Conservation (phyloP, 2,113 vertebrate species). For the Alaudala cheleensis region DNA sequence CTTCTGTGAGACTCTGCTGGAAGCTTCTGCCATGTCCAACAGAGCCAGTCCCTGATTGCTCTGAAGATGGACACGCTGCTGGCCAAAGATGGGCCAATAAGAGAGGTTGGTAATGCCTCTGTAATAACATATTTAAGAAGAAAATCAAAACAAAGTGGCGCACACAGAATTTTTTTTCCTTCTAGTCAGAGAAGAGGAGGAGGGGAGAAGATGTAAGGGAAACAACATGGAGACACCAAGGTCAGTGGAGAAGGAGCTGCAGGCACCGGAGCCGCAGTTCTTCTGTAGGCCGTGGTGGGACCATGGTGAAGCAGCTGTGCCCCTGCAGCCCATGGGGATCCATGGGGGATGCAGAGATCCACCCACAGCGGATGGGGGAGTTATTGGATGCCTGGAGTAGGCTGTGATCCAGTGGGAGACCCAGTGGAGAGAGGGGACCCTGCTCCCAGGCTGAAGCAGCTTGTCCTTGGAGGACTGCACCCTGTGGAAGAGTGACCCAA, state of each 20-base stretch:
- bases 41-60: not conserved
- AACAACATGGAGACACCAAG: too few relatives aligned
- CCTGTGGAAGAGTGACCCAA: not conserved
- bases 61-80: not conserved
- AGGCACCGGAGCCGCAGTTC: accelerated
- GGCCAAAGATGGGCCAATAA: not conserved
- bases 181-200: not conserved
- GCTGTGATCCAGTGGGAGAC: not conserved
- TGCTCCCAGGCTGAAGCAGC: not conserved
- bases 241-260: not conserved
- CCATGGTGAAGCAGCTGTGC: not conserved
- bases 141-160: not conserved
- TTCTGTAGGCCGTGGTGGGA: not conserved
- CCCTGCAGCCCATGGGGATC: not conserved
- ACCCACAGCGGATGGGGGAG: not conserved
- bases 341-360: not conserved
- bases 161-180: not conserved
- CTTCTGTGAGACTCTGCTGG: not conserved
- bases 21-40: not conserved
- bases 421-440: not conserved
- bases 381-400: not conserved
- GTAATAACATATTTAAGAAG: not conserved
- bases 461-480: not conserved
- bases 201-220: not conserved
- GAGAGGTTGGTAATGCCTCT: accelerated